phyloP scores from a whole-genome alignment of 2,113 vertebrate genomes.

The Brienomyrus brachyistius region DNA sequence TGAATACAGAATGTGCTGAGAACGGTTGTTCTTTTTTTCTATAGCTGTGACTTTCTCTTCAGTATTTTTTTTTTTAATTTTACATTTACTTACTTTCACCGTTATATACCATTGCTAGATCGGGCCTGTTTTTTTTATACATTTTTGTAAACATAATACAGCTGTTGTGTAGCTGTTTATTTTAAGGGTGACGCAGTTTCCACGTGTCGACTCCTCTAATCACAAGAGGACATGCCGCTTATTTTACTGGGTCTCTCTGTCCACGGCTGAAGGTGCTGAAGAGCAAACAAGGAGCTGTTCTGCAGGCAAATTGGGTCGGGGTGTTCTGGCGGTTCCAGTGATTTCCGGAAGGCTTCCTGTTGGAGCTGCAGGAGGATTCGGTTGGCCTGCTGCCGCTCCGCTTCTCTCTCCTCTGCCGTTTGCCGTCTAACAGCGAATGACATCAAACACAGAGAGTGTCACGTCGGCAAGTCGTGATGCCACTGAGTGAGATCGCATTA shows the following conservation, averaged over 20 bases:
- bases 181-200: not conserved
- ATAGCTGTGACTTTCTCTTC: not conserved
- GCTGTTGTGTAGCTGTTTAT: not conserved
- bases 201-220: not conserved
- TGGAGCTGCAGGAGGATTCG: constrained; percentile 95
- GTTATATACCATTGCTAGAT: not conserved
- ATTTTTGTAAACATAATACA: not conserved
- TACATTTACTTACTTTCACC: not conserved
- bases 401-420: constrained; percentile 91
- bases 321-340: constrained; percentile 82
- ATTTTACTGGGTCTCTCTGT: constrained; percentile 80
- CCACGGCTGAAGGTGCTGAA: constrained; percentile 98
- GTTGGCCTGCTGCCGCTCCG: constrained; percentile 95
- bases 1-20: not conserved
- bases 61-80: not conserved
- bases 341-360: constrained; percentile 95
- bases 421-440: constrained; percentile 71
- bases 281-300: constrained; percentile 93
- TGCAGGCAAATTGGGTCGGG: constrained; percentile 91
- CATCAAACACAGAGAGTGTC: not conserved
- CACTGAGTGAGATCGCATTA: not conserved
- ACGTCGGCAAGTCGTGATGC: not conserved
- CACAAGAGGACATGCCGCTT: constrained; percentile 60
- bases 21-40: not conserved
- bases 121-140: not conserved